Evolutionary conservation across 2,888 invertebrate species (phyloP).

Genomic region (Candidula unifasciata): DNA sequence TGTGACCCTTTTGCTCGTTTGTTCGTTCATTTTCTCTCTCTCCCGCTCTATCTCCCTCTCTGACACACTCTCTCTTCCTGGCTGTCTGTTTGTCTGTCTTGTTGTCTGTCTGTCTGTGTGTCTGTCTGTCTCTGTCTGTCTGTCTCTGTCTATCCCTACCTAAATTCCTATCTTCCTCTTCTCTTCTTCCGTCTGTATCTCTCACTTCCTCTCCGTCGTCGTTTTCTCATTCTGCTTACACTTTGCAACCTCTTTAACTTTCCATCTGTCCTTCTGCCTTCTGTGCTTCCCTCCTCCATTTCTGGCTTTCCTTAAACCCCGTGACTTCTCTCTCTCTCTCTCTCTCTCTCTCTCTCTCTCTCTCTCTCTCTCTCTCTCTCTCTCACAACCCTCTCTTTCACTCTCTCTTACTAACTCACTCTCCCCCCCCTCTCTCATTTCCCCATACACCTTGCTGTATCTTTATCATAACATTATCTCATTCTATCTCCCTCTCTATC

Average conservation of each 20-base stretch:
- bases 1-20: background rate
- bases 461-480: background rate
- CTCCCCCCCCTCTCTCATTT: background rate
- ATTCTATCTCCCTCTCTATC: background rate
- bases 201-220: background rate
- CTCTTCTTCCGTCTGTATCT: too few species aligned
- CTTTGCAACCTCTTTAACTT: conserved; percentile 19
- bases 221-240: too few species aligned
- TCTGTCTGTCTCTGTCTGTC: background rate
- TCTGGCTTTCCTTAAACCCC: background rate
- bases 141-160: background rate
- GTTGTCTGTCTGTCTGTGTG: background rate
- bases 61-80: background rate
- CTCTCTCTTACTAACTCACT: background rate
- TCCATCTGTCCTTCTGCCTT: background rate
- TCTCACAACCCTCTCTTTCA: background rate
- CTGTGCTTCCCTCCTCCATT: background rate
- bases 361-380: background rate
- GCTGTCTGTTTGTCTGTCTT: background rate
- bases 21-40: background rate
- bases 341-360: background rate
- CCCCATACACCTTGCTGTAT: too few species aligned
- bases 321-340: background rate
- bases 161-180: background rate
- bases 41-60: conserved; percentile 30